Evolutionary conservation across 2,113 vertebrate genomes (phyloP).

Genomic region (Phalacrocorax pelagicus): DNA sequence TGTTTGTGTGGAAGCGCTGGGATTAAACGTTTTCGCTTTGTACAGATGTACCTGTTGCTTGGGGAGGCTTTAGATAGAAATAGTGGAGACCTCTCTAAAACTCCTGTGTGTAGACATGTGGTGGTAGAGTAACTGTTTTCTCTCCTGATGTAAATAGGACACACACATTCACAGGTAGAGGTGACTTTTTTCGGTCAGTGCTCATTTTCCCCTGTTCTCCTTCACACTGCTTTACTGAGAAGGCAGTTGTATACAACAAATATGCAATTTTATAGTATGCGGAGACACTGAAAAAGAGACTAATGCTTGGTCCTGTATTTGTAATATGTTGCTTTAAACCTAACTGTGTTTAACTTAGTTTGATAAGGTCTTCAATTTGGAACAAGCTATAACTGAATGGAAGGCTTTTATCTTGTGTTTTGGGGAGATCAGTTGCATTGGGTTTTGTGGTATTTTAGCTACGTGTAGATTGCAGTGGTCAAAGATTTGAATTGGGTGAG

Average conservation of each 20-base stretch:
- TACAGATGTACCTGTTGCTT: not conserved
- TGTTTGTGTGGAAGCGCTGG: not conserved
- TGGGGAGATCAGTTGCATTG: not conserved
- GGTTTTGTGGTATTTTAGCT: not conserved
- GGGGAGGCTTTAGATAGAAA: not conserved
- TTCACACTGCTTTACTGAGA: not conserved
- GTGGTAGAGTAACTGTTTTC: not conserved
- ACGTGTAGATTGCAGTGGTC: not conserved
- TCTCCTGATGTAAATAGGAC: not conserved
- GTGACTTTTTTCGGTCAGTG: not conserved
- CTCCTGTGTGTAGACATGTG: fast-evolving
- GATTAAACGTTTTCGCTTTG: not conserved
- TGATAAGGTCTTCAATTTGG: not conserved
- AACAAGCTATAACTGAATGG: not conserved
- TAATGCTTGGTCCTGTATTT: not conserved
- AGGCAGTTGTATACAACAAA: not conserved
- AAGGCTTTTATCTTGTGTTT: not conserved
- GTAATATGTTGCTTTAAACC: not conserved
- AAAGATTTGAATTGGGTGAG: not conserved
- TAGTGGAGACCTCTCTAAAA: not conserved
- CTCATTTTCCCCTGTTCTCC: not conserved
- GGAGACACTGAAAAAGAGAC: not conserved
- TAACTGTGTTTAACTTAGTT: not conserved
- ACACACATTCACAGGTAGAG: not conserved
- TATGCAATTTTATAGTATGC: not conserved